Conservation (phyloP, 2,888 invertebrate genomes). For the Lepetodrilus schrolli region DNA sequence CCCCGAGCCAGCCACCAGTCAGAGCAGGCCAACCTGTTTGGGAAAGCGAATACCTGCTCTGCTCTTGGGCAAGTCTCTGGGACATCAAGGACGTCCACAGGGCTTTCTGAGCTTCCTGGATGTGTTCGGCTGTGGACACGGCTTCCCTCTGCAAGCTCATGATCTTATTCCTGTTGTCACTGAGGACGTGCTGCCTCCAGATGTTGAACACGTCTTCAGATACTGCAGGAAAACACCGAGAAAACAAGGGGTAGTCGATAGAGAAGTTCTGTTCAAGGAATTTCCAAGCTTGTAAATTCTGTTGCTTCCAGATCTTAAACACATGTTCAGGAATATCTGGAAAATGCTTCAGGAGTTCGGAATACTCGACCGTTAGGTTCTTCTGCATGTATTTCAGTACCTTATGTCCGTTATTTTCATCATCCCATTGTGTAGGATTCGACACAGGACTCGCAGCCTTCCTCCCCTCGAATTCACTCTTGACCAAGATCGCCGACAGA, state of each 20-base stretch:
- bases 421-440: not conserved
- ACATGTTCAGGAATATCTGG: slow-evolving; percentile 38
- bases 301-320: slow-evolving; percentile 32
- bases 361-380: not conserved
- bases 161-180: not conserved
- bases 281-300: slow-evolving; percentile 31
- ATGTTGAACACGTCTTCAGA: slow-evolving; percentile 36
- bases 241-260: slow-evolving; percentile 24
- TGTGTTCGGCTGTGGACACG: not conserved
- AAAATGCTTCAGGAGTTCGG: slow-evolving; percentile 22
- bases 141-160: slow-evolving; percentile 5
- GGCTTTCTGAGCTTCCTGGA: slow-evolving; percentile 11
- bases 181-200: slow-evolving; percentile 25
- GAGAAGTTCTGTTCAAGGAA: slow-evolving; percentile 10
- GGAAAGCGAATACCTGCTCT: not conserved
- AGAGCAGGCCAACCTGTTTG: not conserved
- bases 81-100: slow-evolving; percentile 16
- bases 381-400: slow-evolving; percentile 27
- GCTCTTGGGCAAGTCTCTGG: slow-evolving; percentile 5
- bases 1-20: not conserved
- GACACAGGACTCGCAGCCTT: slow-evolving; percentile 6
- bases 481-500: not conserved
- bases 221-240: slow-evolving; percentile 30
- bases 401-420: slow-evolving; percentile 5
- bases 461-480: not conserved